Conservation (phyloP, 1,140 invertebrate genomes). For the Drosophila burlai region DNA sequence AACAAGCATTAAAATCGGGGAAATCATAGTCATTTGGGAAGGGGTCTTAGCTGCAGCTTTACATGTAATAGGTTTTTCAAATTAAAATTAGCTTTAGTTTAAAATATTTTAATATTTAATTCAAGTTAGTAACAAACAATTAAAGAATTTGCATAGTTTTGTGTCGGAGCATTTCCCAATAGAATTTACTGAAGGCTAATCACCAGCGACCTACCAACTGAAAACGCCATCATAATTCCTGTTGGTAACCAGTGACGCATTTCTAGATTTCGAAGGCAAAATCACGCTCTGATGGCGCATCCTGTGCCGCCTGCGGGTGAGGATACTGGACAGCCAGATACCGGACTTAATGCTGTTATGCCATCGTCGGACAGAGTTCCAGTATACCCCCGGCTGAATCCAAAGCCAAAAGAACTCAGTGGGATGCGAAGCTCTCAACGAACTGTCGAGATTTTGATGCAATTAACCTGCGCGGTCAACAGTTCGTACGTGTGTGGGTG, state of each 20-base stretch:
- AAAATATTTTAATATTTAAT: neutral
- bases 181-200: neutral
- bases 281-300: neutral
- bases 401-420: slow-evolving; percentile 36
- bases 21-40: neutral
- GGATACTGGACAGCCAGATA: slow-evolving; percentile 19
- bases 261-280: slow-evolving; percentile 1
- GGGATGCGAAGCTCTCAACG: slow-evolving; percentile 22
- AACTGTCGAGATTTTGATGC: slow-evolving; percentile 59
- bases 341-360: slow-evolving; percentile 41
- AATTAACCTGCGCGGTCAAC: slow-evolving; percentile 61
- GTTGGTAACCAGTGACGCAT: neutral
- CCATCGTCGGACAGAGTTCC: slow-evolving; percentile 13
- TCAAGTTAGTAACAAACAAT: neutral
- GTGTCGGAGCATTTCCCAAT: too few relatives aligned
- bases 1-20: neutral
- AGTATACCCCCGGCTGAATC: slow-evolving; percentile 32
- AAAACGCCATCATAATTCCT: neutral
- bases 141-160: neutral
- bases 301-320: slow-evolving; percentile 17
- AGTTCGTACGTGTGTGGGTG: slow-evolving; percentile 23
- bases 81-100: neutral
- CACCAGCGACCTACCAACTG: neutral
- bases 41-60: neutral
- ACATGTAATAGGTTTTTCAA: neutral